Evolutionary conservation across 2,797 vertebrate genomes (phyloP).

Genomic region (Chelonia mydas): DNA sequence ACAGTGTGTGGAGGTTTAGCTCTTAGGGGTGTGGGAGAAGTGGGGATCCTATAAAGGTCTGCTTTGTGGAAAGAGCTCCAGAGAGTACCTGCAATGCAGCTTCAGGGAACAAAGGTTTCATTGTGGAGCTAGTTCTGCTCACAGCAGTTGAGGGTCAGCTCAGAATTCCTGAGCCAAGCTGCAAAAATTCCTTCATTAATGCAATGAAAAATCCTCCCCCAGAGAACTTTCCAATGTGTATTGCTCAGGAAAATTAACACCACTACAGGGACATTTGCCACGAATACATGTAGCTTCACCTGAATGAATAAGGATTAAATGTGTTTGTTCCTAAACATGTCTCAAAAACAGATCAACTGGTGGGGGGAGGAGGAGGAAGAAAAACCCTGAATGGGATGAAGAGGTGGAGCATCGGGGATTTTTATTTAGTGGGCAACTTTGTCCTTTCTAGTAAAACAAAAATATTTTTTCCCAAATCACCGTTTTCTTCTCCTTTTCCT

Average conservation of each 20-base stretch:
- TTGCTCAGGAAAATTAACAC: neutral
- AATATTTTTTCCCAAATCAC: neutral
- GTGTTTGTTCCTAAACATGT: rapidly evolving
- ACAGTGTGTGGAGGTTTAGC: neutral
- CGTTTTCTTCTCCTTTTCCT: neutral
- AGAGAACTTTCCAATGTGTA: slow-evolving; percentile 29
- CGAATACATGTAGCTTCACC: rapidly evolving
- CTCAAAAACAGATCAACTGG: neutral
- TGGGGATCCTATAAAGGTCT: slow-evolving; percentile 48
- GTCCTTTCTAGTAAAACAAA: neutral
- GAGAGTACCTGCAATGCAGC: slow-evolving; percentile 37
- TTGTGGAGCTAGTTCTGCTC: slow-evolving; percentile 81
- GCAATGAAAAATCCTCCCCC: slow-evolving; percentile 17
- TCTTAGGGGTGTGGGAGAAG: slow-evolving; percentile 9
- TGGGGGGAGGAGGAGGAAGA: neutral
- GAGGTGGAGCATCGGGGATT: neutral
- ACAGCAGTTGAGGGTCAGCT: slow-evolving; percentile 21
- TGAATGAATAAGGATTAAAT: neutral
- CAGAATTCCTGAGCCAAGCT: slow-evolving; percentile 82
- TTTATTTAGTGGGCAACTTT: neutral
- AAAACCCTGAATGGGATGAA: neutral
- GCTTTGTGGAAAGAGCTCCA: slow-evolving; percentile 62
- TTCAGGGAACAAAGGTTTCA: slow-evolving; percentile 84
- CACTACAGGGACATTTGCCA: neutral
- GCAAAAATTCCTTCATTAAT: slow-evolving; percentile 70